Evolutionary conservation across 35 echinoderm and acorn worm genomes (phyloP).

Genomic region (Apostichopus parvimensis): DNA sequence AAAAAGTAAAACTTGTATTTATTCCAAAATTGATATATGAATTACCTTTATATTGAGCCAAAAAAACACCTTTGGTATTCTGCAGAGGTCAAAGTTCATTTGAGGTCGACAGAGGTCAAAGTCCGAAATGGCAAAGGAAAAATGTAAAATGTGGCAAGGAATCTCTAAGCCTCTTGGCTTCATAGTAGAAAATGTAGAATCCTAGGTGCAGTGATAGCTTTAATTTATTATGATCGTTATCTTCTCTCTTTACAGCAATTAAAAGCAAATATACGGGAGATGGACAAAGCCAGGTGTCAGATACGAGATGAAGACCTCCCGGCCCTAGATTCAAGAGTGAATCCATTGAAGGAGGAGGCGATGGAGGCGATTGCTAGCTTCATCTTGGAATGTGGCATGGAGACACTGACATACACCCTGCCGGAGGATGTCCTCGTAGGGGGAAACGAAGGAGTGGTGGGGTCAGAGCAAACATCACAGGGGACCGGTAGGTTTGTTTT

Average conservation of each 20-base stretch:
- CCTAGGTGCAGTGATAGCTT: too few species aligned
- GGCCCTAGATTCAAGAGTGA: constrained; percentile 64
- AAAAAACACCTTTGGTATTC: too few species aligned
- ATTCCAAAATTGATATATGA: too few species aligned
- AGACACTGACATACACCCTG: background rate
- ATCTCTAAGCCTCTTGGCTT: too few species aligned
- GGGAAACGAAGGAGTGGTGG: background rate
- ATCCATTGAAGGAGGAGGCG: constrained; percentile 81
- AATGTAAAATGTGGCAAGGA: too few species aligned
- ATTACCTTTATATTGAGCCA: too few species aligned
- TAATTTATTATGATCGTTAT: too few species aligned
- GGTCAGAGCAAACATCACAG: background rate
- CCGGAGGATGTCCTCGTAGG: background rate
- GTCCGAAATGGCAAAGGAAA: too few species aligned
- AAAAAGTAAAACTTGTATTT: too few species aligned
- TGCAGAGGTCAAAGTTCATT: too few species aligned
- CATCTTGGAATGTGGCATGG: constrained; percentile 69
- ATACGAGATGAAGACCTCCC: constrained; percentile 74
- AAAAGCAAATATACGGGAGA: constrained; percentile 92
- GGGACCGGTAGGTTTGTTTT: background rate
- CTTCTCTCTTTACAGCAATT: constrained; percentile 71
- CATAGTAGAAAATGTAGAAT: too few species aligned
- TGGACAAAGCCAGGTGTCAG: constrained; percentile 87
- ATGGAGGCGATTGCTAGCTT: constrained; percentile 75
- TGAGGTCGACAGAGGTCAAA: too few species aligned